These are phyloP conservation scores for Caenorhabditis becei DNA, from an alignment of 2,888 invertebrate genomes.

Conservation along the genomic window DNA sequence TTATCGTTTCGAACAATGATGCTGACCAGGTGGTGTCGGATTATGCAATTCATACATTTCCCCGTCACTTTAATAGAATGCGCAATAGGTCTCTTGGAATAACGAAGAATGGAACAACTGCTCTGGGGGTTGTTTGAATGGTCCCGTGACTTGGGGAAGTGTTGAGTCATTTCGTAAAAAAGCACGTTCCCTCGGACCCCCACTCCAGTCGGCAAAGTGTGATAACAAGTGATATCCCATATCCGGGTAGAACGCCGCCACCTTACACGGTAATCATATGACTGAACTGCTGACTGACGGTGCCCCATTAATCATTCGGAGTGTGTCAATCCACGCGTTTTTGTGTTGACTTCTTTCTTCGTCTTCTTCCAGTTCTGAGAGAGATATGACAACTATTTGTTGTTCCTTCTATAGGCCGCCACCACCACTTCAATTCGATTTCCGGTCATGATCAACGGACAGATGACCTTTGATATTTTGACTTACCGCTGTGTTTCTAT, in stretches of 20 bases:
- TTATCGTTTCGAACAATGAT: slow-evolving; percentile 34
- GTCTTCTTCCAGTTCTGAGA: slow-evolving; percentile 3
- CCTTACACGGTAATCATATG: slow-evolving; percentile 36
- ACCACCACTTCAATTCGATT: too few relatives aligned
- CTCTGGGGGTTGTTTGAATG: not conserved
- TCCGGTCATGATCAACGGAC: not conserved
- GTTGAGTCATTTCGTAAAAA: not conserved
- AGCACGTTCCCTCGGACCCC: not conserved
- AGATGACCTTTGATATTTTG: slow-evolving; percentile 2
- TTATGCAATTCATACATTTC: slow-evolving; percentile 36
- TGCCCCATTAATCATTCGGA: slow-evolving; percentile 46
- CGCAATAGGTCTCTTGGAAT: not conserved
- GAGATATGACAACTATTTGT: not conserved
- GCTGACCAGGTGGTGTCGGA: slow-evolving; percentile 36
- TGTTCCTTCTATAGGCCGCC: not conserved
- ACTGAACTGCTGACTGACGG: slow-evolving; percentile 27
- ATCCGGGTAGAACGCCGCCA: not conserved
- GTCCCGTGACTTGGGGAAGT: not conserved
- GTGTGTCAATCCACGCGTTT: slow-evolving; percentile 20
- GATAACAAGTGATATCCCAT: not conserved
- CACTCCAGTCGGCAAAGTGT: not conserved
- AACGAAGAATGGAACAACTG: not conserved
- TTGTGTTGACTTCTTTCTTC: not conserved
- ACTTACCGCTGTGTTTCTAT: too few relatives aligned
- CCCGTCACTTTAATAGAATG: not conserved